phyloP scores from a whole-genome alignment of 1,140 invertebrate genomes.

The Pteromalus puparum region DNA sequence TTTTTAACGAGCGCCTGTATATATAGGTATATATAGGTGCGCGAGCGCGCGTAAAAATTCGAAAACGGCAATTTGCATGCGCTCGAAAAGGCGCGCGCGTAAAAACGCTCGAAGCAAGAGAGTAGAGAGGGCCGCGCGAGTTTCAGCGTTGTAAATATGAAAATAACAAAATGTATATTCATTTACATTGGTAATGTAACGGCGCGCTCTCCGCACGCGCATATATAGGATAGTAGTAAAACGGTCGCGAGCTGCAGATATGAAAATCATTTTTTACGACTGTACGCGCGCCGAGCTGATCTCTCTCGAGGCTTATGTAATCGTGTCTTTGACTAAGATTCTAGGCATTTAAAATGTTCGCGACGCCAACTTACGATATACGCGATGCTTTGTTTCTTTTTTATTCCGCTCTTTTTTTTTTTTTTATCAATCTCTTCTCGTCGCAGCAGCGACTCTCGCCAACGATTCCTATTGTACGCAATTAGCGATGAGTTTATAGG shows the following conservation, averaged over 20 bases:
- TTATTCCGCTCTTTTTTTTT: background rate
- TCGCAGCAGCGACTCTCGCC: background rate
- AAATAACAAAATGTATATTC: constrained; percentile 46
- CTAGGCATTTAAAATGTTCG: constrained; percentile 7
- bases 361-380: background rate
- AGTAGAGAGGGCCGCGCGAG: background rate
- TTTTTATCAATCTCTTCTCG: background rate
- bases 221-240: constrained; percentile 22
- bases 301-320: constrained; percentile 38
- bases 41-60: background rate
- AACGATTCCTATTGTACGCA: background rate
- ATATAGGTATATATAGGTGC: background rate
- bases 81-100: background rate
- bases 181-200: constrained; percentile 39
- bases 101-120: too few relatives aligned
- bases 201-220: background rate
- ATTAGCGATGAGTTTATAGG: background rate
- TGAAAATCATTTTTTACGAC: constrained; percentile 46
- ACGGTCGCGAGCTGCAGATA: background rate
- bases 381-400: background rate
- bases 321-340: constrained; percentile 43
- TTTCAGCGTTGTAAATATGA: constrained; percentile 41
- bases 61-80: constrained; percentile 33
- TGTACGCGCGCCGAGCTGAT: constrained; percentile 3
- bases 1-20: background rate